Evolutionary conservation across 2,888 invertebrate species (phyloP), one percentile per base, ranked within the genome.

Genomic region (Brachycybe producta): DNA sequence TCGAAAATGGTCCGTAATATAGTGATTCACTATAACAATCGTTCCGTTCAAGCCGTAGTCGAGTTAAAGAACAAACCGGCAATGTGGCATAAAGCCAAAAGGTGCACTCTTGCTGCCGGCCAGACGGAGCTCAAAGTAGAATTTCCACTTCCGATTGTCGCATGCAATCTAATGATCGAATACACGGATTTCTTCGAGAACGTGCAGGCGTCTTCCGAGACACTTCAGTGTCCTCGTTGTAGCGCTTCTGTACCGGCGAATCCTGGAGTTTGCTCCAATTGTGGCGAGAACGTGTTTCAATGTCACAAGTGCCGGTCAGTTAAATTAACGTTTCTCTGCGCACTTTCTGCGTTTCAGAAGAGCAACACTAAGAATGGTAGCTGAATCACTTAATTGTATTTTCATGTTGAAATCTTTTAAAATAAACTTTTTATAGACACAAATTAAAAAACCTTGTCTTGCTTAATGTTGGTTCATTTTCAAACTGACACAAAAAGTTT

Each of bases 241-340:
- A 91, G 91, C 52, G 91, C 94, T 23, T 86, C 90, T 0, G 97
- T 98, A 1, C 91, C 94, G 0, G 88, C 97, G 0, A 92, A 92
- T 66, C 95, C 97, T 0, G 97, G 97, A 0, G 92, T 97, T 0
- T 97, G 97, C 65, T 85, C 83, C 0, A 92, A 91, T 67, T 92
- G 92, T 64, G 95, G 97, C 0, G 97, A 98, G 67, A 97, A 97
- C 67, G 97, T 97, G 0, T 97, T 90, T 72, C 98, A 98, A 63
- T 98, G 97, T 62, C 94, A 95, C 72, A 97, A 97, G 70, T 98
- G 97, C 71, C 79, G 84, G 79, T 79, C 60, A 61, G 70, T 65
- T 40, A n/a, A n/a, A n/a, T n/a, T n/a, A n/a, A n/a, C n/a, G n/a
- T n/a, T n/a, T n/a, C n/a, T n/a, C n/a, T n/a, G n/a, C n/a, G n/a